Base-by-base conservation (phyloP, 2,113 vertebrate species). In the Hypanus sabinus region DNA sequence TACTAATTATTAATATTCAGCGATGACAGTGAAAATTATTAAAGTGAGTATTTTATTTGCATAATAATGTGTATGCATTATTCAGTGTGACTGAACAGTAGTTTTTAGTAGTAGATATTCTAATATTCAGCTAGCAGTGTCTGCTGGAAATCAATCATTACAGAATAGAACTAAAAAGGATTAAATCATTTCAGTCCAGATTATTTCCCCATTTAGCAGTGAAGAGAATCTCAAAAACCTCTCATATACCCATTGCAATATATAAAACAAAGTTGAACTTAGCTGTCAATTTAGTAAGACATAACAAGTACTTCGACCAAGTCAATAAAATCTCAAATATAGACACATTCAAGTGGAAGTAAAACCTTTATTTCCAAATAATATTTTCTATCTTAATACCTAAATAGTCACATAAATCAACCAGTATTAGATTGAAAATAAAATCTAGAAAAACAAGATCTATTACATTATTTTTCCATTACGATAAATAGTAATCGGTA, bases 1-100 rank as follows among this genome's bases (percentile, higher is more conserved):
- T 65, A 62, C 60, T 65, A 62, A 90, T 90, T 88, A 65, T 90
- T 90, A 90, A 90, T 90, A 90, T 90, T 90, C 85, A 90, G 33
- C 5, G 30, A 62, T 90, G 60, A 90, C 30, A 9, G 30, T 65
- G 60, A 90, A 88, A 65, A 90, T 90, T 90, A 90, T 65, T 33
- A 60, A 65, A 62, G n/a, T 90, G 57, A 33, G 60, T 90, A 36
- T 90, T 88, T 68, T 90, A 65, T 90, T 90, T 90, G 57, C 85
- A 90, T 90, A 33, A 68, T 90, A 68, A 90, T 90, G 85, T 20
- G 16, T 3, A 90, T 90, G 85, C 30, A 90, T 90, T 90, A 90
- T 90, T 90, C 85, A 90, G 85, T 65, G 85, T n/a, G 60, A 90
- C 62, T 90, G 60, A 90, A 68, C 22, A 11, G 24, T n/a, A 85